phyloP scores from a whole-genome alignment of 2,113 vertebrate genomes.

The Dicrurus megarhynchus region DNA sequence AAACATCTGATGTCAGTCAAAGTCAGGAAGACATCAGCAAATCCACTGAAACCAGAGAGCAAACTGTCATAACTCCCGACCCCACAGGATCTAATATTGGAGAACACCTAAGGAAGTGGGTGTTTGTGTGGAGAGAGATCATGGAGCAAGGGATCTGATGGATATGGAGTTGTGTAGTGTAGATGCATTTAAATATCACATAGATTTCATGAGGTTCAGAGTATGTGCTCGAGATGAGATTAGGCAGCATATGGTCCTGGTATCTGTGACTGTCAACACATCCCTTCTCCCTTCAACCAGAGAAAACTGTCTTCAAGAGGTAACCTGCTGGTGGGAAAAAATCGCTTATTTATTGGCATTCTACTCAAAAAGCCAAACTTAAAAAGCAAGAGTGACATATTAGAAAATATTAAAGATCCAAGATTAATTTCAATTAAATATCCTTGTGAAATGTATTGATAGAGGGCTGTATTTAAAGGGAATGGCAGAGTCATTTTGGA shows the following conservation, averaged over 20 bases:
- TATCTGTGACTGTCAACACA: conserved; percentile 63
- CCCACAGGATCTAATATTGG: neutral
- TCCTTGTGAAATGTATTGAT: neutral
- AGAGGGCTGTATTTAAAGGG: neutral
- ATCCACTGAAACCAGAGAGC: neutral
- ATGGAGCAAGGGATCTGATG: neutral
- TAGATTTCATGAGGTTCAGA: conserved; percentile 11
- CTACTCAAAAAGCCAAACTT: conserved; percentile 15
- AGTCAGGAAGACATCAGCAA: neutral
- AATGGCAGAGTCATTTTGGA: neutral
- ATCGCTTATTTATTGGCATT: conserved; percentile 44
- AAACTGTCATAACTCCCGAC: neutral
- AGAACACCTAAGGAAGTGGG: neutral
- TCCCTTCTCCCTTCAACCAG: conserved; percentile 47
- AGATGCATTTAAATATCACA: conserved; percentile 17
- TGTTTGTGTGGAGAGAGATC: neutral
- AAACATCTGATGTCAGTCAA: neutral
- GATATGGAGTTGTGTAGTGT: neutral
- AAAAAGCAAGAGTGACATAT: conserved; percentile 18
- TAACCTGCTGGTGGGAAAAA: conserved; percentile 36
- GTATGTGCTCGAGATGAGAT: conserved; percentile 42
- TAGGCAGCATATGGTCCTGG: conserved; percentile 61
- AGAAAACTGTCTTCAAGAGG: conserved; percentile 38
- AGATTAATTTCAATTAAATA: neutral
- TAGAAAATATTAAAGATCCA: neutral